A percentile compares a stretch with the other conserved stretches of the same genome.
Conservation (phyloP, 2,113 vertebrate genomes). For the Pantherophis guttatus region DNA sequence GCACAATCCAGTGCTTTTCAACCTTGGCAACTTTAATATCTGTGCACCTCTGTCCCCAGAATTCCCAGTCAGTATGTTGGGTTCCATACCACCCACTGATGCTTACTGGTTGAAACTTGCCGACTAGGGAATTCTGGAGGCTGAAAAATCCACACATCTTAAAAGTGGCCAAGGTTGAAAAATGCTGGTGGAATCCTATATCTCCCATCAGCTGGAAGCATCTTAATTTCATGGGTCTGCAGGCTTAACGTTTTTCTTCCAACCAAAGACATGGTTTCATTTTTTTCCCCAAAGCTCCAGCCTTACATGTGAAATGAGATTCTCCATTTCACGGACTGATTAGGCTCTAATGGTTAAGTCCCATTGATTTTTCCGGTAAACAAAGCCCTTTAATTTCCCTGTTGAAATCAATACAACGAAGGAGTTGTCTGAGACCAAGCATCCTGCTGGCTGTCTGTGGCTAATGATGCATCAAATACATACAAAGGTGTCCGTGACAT, state of each 20-base stretch:
- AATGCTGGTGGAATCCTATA: neutral
- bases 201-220: neutral
- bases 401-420: neutral
- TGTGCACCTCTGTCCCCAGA: neutral
- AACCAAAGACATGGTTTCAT: neutral
- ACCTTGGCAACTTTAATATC: neutral
- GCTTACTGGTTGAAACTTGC: neutral
- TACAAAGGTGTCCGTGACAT: neutral
- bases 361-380: neutral
- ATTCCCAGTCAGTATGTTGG: neutral
- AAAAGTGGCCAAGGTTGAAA: neutral
- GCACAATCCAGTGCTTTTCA: neutral
- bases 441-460: neutral
- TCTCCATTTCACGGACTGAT: neutral
- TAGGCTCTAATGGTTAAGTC: neutral
- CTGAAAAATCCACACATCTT: neutral
- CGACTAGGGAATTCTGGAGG: neutral
- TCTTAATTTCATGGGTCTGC: neutral
- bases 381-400: neutral
- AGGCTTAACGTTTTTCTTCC: neutral
- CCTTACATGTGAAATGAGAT: neutral
- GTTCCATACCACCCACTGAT: neutral
- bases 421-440: neutral
- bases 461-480: neutral
- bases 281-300: rapidly evolving